Conservation (phyloP, 2,797 vertebrate genomes). For the Coccyzus lansbergi region DNA sequence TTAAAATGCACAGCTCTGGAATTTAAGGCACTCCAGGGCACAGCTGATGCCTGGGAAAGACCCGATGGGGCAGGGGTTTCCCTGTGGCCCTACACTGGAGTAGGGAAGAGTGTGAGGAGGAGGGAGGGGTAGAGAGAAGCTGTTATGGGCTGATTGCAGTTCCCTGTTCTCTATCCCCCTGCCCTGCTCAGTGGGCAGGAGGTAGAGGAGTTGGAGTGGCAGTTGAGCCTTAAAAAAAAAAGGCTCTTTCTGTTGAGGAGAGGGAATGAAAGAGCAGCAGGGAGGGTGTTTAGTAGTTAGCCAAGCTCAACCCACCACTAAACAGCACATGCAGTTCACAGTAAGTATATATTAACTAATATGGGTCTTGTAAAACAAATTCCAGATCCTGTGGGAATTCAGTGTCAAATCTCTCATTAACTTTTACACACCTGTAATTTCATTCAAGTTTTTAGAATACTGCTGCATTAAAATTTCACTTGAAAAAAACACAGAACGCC, state of each 20-base stretch:
- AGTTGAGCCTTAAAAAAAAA: too few relatives aligned
- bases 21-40: background rate
- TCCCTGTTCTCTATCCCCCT: too few relatives aligned
- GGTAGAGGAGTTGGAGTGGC: too few relatives aligned
- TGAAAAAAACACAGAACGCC: background rate
- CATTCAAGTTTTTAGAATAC: background rate
- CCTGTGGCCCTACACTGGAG: too few relatives aligned
- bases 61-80: too few relatives aligned
- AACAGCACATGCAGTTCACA: background rate
- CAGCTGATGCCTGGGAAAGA: too few relatives aligned
- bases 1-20: background rate
- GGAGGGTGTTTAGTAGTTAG: background rate
- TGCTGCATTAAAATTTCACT: background rate
- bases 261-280: too few relatives aligned
- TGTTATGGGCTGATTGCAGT: too few relatives aligned
- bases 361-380: background rate
- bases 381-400: background rate
- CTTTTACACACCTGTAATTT: background rate
- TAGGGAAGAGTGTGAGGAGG: too few relatives aligned
- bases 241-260: background rate
- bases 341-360: background rate
- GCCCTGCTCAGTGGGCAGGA: fast-evolving
- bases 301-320: background rate
- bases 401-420: background rate
- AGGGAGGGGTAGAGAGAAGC: too few relatives aligned